Base-by-base conservation (phyloP, 2,113 vertebrate species). In the Probosciger aterrimus region DNA sequence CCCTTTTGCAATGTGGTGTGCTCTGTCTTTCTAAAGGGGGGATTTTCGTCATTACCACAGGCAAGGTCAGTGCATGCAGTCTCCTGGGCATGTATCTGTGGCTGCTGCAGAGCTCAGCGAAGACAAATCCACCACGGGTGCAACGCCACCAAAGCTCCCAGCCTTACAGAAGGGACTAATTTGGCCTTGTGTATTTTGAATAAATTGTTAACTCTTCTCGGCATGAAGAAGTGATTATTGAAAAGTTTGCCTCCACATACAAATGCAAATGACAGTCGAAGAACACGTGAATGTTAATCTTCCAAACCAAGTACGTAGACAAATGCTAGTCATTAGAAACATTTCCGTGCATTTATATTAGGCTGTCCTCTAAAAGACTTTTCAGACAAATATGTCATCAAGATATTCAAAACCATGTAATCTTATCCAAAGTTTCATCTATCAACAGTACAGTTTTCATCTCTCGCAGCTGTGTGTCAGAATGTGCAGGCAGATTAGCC, bases 381-480 rank as follows among this genome's bases (percentile, higher is more conserved):
- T 98, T 98, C 97, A 98, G 98, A 98, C 98, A 98, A 98, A 98
- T 98, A 98, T 98, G 98, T 98, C 98, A 98, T 98, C 98, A 98
- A 98, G 98, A 98, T 98, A 98, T 98, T 98, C 98, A 98, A 98
- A 98, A 98, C 98, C 98, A 98, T 98, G 98, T 98, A 98, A 98
- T 98, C 98, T 98, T 98, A 98, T 98, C 98, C 97, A 95, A 98
- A 98, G 98, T 98, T 98, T 98, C 98, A 98, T 98, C 98, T 98
- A 97, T 98, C 98, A 98, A 98, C 98, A 97, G 97, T 97, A 97
- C 96, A 94, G 98, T 98, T 98, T 98, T 98, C 97, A 97, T 98
- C 98, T 98, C 98, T 97, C 62, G 88, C 98, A 98, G 98, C 98
- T 98, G 98, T 98, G 98, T 98, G 98, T 98, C 97, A 98, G 97